phyloP scores from a whole-genome alignment of 1,140 invertebrate genomes.

The Cotesia glomerata region DNA sequence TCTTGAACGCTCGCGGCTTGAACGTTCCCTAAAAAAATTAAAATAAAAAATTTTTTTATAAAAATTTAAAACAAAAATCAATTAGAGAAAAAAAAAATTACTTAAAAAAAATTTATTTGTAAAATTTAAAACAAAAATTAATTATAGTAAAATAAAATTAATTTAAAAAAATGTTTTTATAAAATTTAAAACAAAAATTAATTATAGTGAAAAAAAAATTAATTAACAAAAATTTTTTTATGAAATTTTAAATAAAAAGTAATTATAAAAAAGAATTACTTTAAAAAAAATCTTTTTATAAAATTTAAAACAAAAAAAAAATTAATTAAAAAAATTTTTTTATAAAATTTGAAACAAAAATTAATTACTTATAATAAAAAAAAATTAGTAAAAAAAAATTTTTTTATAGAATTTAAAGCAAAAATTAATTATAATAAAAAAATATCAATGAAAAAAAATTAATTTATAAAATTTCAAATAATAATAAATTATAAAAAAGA shows the following conservation, averaged over 20 bases:
- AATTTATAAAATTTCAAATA: no score
- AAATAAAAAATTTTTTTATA: not conserved
- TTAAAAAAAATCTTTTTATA: no score
- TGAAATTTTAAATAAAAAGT: not conserved
- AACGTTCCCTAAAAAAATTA: conserved; percentile 55
- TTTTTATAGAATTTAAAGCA: not conserved
- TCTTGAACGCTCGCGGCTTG: conserved; percentile 59
- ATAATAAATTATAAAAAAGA: no score
- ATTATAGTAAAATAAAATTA: not conserved
- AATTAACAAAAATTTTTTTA: not conserved
- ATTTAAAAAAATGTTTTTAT: not conserved
- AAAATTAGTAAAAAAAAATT: not conserved
- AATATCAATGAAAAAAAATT: no score
- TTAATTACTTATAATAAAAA: no score
- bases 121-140: not conserved
- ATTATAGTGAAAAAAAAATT: not conserved
- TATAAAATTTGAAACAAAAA: not conserved
- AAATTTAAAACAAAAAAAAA: no score
- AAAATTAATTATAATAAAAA: conserved; percentile 4
- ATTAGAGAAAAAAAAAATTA: not conserved
- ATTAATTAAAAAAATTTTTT: not conserved
- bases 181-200: not conserved
- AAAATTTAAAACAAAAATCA: not conserved
- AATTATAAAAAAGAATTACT: conserved; percentile 3
- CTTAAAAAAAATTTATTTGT: not conserved